Base-by-base conservation (phyloP, 2,888 invertebrate species). In the Macropis europaea region DNA sequence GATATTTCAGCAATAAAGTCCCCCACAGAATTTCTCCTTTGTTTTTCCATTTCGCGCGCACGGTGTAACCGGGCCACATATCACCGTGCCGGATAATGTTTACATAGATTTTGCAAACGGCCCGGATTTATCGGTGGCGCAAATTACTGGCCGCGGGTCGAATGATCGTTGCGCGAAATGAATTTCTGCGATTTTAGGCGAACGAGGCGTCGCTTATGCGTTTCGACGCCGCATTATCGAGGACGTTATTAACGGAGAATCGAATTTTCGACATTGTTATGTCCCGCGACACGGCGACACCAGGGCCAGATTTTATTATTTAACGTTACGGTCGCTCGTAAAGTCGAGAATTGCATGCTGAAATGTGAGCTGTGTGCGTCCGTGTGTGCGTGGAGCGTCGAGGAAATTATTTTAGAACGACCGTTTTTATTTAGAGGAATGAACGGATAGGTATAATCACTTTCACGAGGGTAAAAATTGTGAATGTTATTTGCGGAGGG, bases 281-380 rank as follows among this genome's bases (percentile, higher is more conserved):
- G 43, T 13, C 26, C 30, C 57, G 28, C 34, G 3, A 28, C 7
- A 24, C 26, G 32, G 38, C 26, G 30, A 48, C 34, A 56, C 45
- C 30, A 17, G 22, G 42, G 24, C 22, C 67, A 59, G 61, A 69
- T 75, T 75, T 30, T 17, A 15, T 0, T 53, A 61, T 76, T 73
- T 69, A 63, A 69, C 24, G 66, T 72, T 53, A 61, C 66, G 63
- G 32, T 63, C 57, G 62, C 47, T 70, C 75, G 61, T 79, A 76
- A 79, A 79, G 60, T 76, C 50, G 64, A 30, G 48, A 42, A 52
- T 38, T 52, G 59, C 30, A n/a, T n/a, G n/a, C n/a, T n/a, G n/a
- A n/a, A n/a, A n/a, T 28, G 28, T 45, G 32, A 22, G 15, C 30
- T 6, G 30, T 40, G 24, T 22, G 3, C 11, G 22, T 17, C 15